Base-by-base conservation (phyloP, 2,113 vertebrate species). In the Platichthys flesus region DNA sequence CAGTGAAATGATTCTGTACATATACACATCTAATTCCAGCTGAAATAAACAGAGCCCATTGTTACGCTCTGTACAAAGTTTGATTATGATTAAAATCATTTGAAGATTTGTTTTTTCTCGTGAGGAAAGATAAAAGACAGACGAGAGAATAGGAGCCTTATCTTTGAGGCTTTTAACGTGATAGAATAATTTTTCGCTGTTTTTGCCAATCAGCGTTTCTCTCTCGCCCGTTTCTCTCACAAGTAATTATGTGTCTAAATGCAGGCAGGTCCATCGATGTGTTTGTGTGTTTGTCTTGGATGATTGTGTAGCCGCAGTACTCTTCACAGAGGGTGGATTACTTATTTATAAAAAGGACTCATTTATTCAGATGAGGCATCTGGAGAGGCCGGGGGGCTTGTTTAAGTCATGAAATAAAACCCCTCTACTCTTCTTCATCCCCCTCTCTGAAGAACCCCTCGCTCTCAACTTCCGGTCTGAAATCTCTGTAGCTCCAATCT, bases 301-400 rank as follows among this genome's bases (percentile, higher is more conserved):
- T 69, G 77, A 42, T 70, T 76, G 71, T 82, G 79, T 45, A 72
- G 71, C 79, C 40, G 78, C 78, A 28, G 86, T 65, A 37, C 45
- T 84, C 81, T 81, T 90, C 85, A 88, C 85, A 87, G 87, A 81
- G 67, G 64, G 74, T 67, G 35, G 84, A 91, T 91, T 82, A 92
- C 87, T 94, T 94, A 93, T 93, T 93, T 90, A 94, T 92, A 92
- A 88, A 82, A 90, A 90, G 58, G 67, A 89, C 79, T 92, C 45
- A 85, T 89, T 90, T 91, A 91, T 92, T 89, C 84, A 88, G 87
- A 78, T 78, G 76, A 89, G 73, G 83, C 87, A 91, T 87, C 84
- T 92, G 90, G 78, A 85, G 81, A 66, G 23, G 79, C 83, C 82
- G 35, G 51, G 26, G 65, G 86, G 83, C 81, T 89, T 87, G 55